Evolutionary conservation across 1,140 invertebrate species (phyloP), one percentile per base, ranked within the genome.

Genomic region (Zaprionus tsacasi): DNA sequence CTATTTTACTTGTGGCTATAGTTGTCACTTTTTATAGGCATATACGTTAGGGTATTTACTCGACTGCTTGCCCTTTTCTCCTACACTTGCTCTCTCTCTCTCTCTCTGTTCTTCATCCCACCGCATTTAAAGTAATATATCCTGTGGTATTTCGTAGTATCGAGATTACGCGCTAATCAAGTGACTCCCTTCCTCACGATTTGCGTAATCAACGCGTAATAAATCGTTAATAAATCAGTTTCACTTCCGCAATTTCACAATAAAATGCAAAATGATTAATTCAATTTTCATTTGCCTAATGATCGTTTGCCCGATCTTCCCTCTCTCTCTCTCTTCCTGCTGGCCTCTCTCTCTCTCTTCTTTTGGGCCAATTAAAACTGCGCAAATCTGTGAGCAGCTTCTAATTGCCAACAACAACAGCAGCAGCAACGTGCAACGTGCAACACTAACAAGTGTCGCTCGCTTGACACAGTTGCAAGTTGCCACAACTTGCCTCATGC

Each of bases 281-380:
- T 59, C 6, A 54, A 36, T 10, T 71, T 56, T 69, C 69, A 81
- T 76, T 76, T 81, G 85, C 73, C 85, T 89, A 89, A 89, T 89
- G 85, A 85, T 76, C 75, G 68, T 13, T 33, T 11, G 43, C 45
- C 25, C 70, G 17, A 12, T 1, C 13, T 13, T 2, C 6, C 7
- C 6, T 35, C 17, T 21, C 21, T 21, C 21, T 21, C 21, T 21
- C 21, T 21, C 45, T 11, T 17, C 1, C 17, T n/a, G n/a, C n/a
- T n/a, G n/a, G n/a, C 17, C 45, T 3, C 45, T 11, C 45, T 25
- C 38, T 40, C 38, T n/a, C 38, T 40, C 17, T 50, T 50, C 45
- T 64, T 64, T 55, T 55, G 66, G 66, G 80, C 79, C 83, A 88
- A 88, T 88, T 88, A 88, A 89, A 82, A 87, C 54, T 66, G 57